phyloP scores from a whole-genome alignment of 2,888 invertebrate genomes.

The Lamellibrachia satsuma region DNA sequence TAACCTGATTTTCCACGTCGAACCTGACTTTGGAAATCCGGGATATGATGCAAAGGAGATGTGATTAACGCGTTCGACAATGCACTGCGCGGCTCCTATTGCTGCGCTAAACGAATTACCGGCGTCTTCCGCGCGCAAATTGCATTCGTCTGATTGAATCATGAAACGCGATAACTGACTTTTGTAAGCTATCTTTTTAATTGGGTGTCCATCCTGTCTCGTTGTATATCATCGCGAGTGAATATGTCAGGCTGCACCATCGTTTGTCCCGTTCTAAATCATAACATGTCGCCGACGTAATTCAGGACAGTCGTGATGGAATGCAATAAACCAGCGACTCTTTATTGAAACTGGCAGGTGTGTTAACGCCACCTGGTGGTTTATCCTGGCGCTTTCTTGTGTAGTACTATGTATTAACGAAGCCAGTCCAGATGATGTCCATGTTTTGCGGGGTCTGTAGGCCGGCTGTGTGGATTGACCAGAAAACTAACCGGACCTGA shows the following conservation, averaged over 20 bases:
- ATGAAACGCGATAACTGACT: conserved; percentile 28
- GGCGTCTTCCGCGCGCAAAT: conserved; percentile 21
- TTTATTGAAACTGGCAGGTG: neutral
- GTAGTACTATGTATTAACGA: neutral
- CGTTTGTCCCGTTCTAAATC: neutral
- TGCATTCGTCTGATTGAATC: conserved; percentile 27
- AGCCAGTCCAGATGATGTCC: neutral
- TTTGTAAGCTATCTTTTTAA: conserved; percentile 20
- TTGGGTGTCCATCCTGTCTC: conserved; percentile 18
- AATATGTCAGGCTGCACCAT: neutral
- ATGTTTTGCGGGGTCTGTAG: neutral
- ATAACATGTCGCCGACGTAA: conserved; percentile 1
- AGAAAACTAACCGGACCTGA: neutral
- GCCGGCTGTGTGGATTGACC: neutral
- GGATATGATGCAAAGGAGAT: conserved; percentile 22
- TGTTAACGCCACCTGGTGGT: neutral
- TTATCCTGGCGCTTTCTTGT: neutral
- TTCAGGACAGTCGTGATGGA: neutral
- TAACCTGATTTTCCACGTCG: conserved; percentile 28
- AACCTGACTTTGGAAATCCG: conserved; percentile 1
- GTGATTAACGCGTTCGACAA: conserved; percentile 23
- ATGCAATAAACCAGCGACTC: neutral
- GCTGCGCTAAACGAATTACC: conserved; percentile 21
- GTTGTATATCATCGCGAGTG: conserved; percentile 1
- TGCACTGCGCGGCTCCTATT: conserved; percentile 18